Base-by-base conservation (phyloP, 2,888 invertebrate genomes). In the Conistra vaccinii region DNA sequence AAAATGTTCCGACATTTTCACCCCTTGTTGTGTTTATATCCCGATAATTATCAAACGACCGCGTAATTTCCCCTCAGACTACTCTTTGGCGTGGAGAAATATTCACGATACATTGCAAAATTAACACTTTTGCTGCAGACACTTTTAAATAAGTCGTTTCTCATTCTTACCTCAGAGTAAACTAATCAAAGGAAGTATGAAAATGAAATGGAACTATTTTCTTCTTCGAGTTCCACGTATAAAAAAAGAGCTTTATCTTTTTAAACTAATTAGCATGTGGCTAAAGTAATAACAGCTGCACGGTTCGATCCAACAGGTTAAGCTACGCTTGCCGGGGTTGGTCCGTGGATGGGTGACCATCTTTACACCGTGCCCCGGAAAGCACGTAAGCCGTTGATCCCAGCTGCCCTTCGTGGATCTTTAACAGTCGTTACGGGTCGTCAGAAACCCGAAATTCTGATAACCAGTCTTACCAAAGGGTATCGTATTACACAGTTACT, bases 1-100 rank as follows among this genome's bases (percentile, higher is more conserved):
- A 78, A 88, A 87, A 87, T 87, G 79, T 82, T 73, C 69, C 69
- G 72, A 66, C 76, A 78, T 84, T 78, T 82, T 76, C 76, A 87
- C 69, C 60, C 35, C 63, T 73, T 69, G 23, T 74, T 69, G 71
- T 78, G 60, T 76, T 85, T 83, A 85, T 83, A 81, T 69, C 39
- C 60, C 58, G 68, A 81, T 81, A 79, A 84, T 84, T 81, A 84
- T 71, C 51, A 74, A 81, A 81, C 69, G 67, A 69, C 73, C 45
- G 63, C 66, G 29, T 76, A 72, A 85, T 86, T 80, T 81, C 74
- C 75, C 71, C 45, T 65, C 62, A 69, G 72, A 76, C 67, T 78
- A 68, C 51, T 45, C 62, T 65, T 68, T 55, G 20, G 20, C 53
- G 48, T 48, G 39, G 65, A 39, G 23, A 53, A 75, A 57, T 81